Evolutionary conservation across 1,140 invertebrate genomes (phyloP).

Genomic region (Cotesia chilonis): DNA sequence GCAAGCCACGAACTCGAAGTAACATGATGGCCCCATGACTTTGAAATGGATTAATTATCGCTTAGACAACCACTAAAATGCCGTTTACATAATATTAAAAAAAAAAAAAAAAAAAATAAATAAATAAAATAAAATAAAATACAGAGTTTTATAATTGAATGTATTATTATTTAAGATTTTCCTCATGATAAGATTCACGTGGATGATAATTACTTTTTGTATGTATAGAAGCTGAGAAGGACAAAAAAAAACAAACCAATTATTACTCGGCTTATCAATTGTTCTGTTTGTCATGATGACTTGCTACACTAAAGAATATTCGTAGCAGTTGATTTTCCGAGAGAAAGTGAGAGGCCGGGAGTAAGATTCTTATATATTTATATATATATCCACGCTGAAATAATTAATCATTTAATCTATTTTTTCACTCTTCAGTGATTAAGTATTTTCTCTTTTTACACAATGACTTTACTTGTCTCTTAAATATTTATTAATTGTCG

Average conservation of each 20-base stretch:
- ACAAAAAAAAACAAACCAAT: background rate
- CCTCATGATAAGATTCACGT: too few species aligned
- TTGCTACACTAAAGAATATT: background rate
- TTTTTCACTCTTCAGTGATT: background rate
- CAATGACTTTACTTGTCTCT: background rate
- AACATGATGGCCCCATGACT: conserved; percentile 16
- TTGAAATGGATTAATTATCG: conserved; percentile 19
- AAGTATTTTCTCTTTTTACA: too few species aligned
- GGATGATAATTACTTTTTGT: too few species aligned
- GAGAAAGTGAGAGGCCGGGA: conserved; percentile 22
- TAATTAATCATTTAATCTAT: background rate
- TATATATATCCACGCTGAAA: background rate
- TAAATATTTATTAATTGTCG: conserved; percentile 2
- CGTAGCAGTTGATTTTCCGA: background rate
- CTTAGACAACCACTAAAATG: background rate
- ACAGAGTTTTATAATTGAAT: background rate
- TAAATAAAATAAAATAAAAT: background rate
- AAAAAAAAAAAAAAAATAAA: background rate
- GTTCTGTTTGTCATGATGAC: background rate
- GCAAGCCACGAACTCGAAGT: background rate
- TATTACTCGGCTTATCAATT: background rate
- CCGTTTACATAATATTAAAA: background rate
- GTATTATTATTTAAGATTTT: too few species aligned
- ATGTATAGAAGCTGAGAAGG: too few species aligned
- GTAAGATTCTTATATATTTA: background rate